phyloP scores from a whole-genome alignment of 92 coral and sea anemone species.

The Porites evermanni region DNA sequence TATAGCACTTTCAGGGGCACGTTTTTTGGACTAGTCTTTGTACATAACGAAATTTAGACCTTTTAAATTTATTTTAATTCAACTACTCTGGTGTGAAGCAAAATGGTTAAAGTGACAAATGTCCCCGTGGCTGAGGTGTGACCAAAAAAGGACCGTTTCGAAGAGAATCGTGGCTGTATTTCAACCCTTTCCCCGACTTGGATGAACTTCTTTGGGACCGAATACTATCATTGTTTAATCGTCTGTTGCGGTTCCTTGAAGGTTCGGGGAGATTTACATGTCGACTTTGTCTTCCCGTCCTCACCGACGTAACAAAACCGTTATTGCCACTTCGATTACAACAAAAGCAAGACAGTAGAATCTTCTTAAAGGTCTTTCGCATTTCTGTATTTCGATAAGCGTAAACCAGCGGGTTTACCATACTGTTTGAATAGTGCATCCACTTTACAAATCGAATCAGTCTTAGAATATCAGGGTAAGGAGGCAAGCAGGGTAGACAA shows the following conservation, averaged over 20 bases:
- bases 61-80: too few species aligned
- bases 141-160: neutral
- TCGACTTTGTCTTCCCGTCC: neutral
- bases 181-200: too few species aligned
- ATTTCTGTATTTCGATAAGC: conserved; percentile 85
- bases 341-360: conserved; percentile 43
- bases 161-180: neutral
- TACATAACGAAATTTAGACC: too few species aligned
- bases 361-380: conserved; percentile 73
- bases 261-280: neutral
- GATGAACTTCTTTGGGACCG: neutral
- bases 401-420: conserved; percentile 85
- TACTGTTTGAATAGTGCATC: conserved; percentile 95
- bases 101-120: neutral
- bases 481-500: conserved; percentile 55
- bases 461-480: conserved; percentile 52
- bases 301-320: conserved; percentile 1
- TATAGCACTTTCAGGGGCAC: too few species aligned
- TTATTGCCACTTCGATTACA: conserved; percentile 2
- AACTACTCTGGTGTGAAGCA: too few species aligned
- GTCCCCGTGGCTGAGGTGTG: neutral
- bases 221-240: neutral
- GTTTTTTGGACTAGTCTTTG: too few species aligned
- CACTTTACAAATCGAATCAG: conserved; percentile 83
- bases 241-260: neutral